Percentiles rank a stretch among this genome's conserved stretches.
Evolutionary conservation across 2,888 invertebrate species (phyloP).

Genomic region (Sclerodermus sp.): DNA sequence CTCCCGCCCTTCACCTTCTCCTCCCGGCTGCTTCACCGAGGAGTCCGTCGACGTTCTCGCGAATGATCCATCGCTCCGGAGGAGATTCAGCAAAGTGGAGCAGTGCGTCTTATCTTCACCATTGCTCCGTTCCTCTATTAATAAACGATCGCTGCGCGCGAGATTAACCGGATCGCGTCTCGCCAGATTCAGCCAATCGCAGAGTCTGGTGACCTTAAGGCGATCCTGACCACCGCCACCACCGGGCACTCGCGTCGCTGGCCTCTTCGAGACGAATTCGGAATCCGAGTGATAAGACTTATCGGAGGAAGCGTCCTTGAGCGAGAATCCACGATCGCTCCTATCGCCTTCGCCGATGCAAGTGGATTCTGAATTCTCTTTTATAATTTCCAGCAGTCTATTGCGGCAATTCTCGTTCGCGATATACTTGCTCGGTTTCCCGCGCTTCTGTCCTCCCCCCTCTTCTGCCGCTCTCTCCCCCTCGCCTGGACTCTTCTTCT

Average conservation of each 20-base stretch:
- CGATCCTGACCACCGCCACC: conserved; percentile 34
- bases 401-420: conserved; percentile 12
- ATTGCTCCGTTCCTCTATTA: conserved; percentile 14
- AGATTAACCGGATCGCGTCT: conserved; percentile 30
- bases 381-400: conserved; percentile 43
- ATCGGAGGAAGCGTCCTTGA: not conserved
- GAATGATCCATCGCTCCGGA: not conserved
- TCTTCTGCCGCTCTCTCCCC: conserved; percentile 2
- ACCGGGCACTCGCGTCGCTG: too few relatives aligned
- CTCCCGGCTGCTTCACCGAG: too few relatives aligned
- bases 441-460: conserved; percentile 1
- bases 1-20: not conserved
- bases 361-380: conserved; percentile 35
- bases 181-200: conserved; percentile 53
- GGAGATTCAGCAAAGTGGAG: not conserved
- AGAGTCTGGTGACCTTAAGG: conserved; percentile 44
- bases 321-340: not conserved
- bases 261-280: not conserved
- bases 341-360: not conserved
- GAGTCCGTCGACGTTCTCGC: conserved; percentile 6
- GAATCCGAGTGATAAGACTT: not conserved
- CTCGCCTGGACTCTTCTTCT: conserved; percentile 5
- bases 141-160: conserved; percentile 14
- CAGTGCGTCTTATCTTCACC: not conserved
- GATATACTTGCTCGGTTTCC: conserved; percentile 9